Evolutionary conservation across 1,140 invertebrate species (phyloP), one percentile per base, ranked within the genome.

Genomic region (Drosophila parabipectinata): DNA sequence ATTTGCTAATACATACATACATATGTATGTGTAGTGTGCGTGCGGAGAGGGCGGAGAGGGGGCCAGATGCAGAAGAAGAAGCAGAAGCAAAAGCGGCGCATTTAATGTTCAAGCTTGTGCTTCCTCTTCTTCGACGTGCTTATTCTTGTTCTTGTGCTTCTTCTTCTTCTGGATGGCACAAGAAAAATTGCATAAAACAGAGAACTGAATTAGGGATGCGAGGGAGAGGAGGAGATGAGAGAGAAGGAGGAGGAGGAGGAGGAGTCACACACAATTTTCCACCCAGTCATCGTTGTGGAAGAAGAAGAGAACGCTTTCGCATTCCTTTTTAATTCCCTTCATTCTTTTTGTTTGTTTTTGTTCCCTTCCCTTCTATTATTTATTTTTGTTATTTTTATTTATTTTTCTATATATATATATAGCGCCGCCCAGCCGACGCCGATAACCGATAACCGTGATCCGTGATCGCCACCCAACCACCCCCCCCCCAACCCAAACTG

Each of bases 161-260:
- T 44, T 10, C 41, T 44, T 44, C 41, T 44, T 15, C n/a, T 44
- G 5, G 5, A 15, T 15, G 14, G 41, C 5, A 44, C n/a, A 44
- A 44, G 41, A 44, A 44, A 44, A 18, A 44, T 44, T 44, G 41
- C 41, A 44, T 44, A 44, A 44, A 44, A 44, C n/a, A 18, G 41
- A 37, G 21, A 21, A 21, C 21, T 3, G 21, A 21, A 21, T 21
- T 21, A 21, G 21, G 2, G 21, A 21, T 21, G 34, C 10, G n/a
- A 41, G n/a, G 10, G 10, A 14, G 26, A 26, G 5, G 26, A 26
- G 26, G 26, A 6, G 26, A 7, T 7, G 6, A 28, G 26, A 28
- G 26, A 28, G 6, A 4, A 28, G 6, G 15, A 15, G 15, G 15
- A 15, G 15, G 15, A 7, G 5, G 26, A 28, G 26, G 26, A 1